Conservation (phyloP, 2,113 vertebrate genomes). For the Phainopepla nitens region DNA sequence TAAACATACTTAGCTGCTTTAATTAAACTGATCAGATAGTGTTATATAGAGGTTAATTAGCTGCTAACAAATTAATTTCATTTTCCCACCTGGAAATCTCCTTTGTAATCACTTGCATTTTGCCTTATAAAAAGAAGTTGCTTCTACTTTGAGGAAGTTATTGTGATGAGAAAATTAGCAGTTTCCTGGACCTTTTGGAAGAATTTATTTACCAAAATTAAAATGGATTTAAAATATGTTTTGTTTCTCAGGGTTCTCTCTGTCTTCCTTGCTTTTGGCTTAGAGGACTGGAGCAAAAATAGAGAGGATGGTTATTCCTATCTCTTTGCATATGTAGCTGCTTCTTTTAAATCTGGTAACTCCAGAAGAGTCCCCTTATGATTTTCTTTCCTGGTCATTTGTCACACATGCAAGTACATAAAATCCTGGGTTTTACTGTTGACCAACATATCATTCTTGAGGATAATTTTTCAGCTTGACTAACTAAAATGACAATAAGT, state of each 20-base stretch:
- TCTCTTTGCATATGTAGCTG: not conserved
- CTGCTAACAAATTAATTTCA: conserved; percentile 56
- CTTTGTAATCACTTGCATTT: conserved; percentile 56
- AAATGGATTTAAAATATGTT: not conserved
- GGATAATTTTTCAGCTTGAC: not conserved
- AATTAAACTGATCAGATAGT: conserved; percentile 18
- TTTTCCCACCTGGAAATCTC: conserved; percentile 63
- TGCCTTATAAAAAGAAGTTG: not conserved
- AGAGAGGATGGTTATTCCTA: not conserved
- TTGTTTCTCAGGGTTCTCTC: not conserved
- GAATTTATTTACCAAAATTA: not conserved
- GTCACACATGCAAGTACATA: not conserved
- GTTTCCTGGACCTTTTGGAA: conserved; percentile 12
- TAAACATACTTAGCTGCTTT: not conserved
- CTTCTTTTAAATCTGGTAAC: not conserved
- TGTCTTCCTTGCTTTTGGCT: not conserved
- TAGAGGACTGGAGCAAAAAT: not conserved
- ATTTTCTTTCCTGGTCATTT: not conserved
- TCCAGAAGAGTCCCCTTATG: not conserved
- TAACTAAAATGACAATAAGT: not conserved
- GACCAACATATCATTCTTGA: not conserved
- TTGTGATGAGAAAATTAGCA: conserved; percentile 38
- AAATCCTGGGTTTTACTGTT: not conserved
- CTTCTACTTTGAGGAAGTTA: conserved; percentile 7
- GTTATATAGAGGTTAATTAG: conserved; percentile 68